Evolutionary conservation across 92 coral and sea anemone species (phyloP), one percentile per base, ranked within the genome.

Genomic region (Phenganax subtilis): DNA sequence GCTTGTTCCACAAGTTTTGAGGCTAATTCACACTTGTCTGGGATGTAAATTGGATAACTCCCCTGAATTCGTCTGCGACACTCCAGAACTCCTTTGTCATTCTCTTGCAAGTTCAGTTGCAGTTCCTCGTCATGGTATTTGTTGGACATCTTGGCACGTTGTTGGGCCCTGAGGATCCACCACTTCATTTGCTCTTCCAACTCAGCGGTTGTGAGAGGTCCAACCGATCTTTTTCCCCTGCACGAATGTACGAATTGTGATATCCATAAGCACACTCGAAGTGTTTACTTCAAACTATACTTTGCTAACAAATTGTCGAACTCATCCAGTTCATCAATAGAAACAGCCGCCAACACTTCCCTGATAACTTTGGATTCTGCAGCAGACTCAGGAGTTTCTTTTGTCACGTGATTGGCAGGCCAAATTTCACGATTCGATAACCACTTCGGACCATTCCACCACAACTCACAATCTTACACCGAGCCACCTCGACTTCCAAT

Each of bases 361-460:
- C 52, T 53, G 37, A 80, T 64, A 10, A 3, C 55, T 28, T 27
- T 62, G 53, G 29, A 54, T 72, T 62, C 84, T 10, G 71, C 75
- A 16, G 70, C 28, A 51, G 73, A 55, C 75, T 77, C 73, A 9
- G 82, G 75, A 59, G 74, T 77, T 53, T 63, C 74, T 29, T 57
- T 17, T 7, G 82, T 77, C 73, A 57, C 71, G 16, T 10, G 44
- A 44, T 57, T 57, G 75, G 82, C 17, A n/a, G 80, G 80, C 80
- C 80, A 75, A 7, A 28, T 10, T 6, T 51, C 80, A 53, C 20
- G 80, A 54, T 75, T 12, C n/a, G n/a, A 60, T 6, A 75, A 44
- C 20, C 62, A 75, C n/a, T 30, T n/a, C 27, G 80, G 80, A 3
- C 82, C 82, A 11, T 77, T 52, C 82, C 82, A 77, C 82, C 82